Conservation (phyloP, 2,113 vertebrate genomes). For the Pedetes capensis region DNA sequence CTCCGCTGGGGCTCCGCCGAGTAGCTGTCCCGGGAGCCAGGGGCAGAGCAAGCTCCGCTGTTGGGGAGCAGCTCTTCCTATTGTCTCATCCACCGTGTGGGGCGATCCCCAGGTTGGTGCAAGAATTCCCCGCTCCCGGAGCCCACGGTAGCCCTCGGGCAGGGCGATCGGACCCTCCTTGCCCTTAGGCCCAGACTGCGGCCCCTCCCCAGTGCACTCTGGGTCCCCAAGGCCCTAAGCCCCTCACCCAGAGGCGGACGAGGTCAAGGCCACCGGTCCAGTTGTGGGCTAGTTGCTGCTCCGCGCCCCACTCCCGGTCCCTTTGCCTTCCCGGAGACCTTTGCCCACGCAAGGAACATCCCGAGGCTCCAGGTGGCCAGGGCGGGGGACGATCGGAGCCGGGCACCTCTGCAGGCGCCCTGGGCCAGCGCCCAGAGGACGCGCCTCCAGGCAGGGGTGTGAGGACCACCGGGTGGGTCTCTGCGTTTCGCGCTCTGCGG, state of each 20-base stretch:
- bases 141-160: background rate
- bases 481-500: background rate
- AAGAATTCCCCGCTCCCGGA: background rate
- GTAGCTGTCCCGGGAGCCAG: background rate
- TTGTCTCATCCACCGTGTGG: background rate
- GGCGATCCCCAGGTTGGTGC: background rate
- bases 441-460: background rate
- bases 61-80: background rate
- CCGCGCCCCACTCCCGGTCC: background rate
- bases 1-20: background rate
- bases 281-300: background rate
- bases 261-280: slow-evolving; percentile 37
- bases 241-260: background rate
- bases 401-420: background rate
- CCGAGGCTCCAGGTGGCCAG: background rate
- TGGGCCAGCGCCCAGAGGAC: background rate
- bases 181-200: background rate
- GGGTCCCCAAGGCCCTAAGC: background rate
- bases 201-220: background rate
- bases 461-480: background rate
- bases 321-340: background rate
- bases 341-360: background rate
- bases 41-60: background rate
- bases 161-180: background rate
- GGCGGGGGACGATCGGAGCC: background rate